These are phyloP conservation scores for Pseudochirops cupreus DNA, from an alignment of 2,797 vertebrate genomes.

Conservation along the genomic window DNA sequence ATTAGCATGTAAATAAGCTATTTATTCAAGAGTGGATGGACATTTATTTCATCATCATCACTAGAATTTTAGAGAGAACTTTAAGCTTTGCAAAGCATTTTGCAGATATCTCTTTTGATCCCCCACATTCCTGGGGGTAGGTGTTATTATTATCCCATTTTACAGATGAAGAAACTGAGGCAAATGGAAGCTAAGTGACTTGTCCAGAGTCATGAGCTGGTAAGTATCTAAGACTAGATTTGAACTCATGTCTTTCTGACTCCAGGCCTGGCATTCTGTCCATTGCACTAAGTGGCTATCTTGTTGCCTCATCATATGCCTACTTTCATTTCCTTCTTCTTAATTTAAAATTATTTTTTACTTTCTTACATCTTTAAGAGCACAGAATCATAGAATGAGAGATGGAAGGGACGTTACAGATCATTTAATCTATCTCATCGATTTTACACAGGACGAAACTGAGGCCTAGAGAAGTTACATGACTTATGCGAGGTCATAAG, in stretches of 20 bases:
- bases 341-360: neutral
- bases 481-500: neutral
- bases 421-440: constrained; percentile 18
- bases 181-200: constrained; percentile 17
- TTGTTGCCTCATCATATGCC: neutral
- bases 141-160: constrained; percentile 19
- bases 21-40: neutral
- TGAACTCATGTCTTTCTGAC: constrained; percentile 34
- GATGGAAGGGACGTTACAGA: constrained; percentile 24
- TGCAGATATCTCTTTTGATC: neutral
- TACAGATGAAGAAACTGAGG: constrained; percentile 52
- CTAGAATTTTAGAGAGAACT: neutral
- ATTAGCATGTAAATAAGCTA: neutral
- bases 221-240: constrained; percentile 24
- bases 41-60: neutral
- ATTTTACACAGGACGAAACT: constrained; percentile 24
- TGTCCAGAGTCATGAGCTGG: constrained; percentile 36
- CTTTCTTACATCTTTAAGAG: neutral
- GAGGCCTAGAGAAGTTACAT: neutral
- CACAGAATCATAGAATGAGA: neutral
- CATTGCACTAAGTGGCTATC: neutral
- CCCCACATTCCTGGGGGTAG: neutral
- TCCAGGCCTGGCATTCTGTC: neutral
- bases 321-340: neutral
- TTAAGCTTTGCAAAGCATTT: neutral